Evolutionary conservation across 2,797 vertebrate species (phyloP).

Genomic region (Pangasius larnaudii): DNA sequence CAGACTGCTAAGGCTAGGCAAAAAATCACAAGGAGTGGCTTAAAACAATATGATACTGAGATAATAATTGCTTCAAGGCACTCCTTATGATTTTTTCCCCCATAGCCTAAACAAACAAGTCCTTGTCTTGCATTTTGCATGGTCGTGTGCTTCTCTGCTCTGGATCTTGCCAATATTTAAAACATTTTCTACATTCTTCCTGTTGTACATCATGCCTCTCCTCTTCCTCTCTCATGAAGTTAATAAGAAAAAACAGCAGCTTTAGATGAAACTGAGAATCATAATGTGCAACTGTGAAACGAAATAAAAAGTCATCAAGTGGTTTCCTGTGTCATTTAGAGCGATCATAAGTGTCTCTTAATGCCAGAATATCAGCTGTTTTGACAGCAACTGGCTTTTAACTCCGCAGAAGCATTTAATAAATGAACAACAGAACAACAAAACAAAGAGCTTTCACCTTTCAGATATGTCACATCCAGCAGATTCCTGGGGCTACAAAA

Average conservation of each 20-base stretch:
- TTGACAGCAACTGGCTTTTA: background rate
- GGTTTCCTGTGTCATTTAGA: background rate
- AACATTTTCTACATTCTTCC: background rate
- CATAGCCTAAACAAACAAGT: background rate
- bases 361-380: background rate
- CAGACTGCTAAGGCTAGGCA: background rate
- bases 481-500: background rate
- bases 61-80: background rate
- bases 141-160: background rate
- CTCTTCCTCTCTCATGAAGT: background rate
- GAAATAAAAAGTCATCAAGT: background rate
- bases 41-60: background rate
- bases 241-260: background rate
- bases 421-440: background rate
- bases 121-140: background rate
- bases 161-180: too few species aligned
- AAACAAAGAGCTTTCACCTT: background rate
- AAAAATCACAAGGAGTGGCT: background rate
- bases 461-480: constrained; percentile 9
- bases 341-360: background rate
- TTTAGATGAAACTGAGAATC: background rate
- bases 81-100: background rate
- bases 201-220: too few species aligned
- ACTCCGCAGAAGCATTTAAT: background rate
- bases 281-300: background rate